phyloP scores from a whole-genome alignment of 2,113 vertebrate genomes.

The Cettia cetti region DNA sequence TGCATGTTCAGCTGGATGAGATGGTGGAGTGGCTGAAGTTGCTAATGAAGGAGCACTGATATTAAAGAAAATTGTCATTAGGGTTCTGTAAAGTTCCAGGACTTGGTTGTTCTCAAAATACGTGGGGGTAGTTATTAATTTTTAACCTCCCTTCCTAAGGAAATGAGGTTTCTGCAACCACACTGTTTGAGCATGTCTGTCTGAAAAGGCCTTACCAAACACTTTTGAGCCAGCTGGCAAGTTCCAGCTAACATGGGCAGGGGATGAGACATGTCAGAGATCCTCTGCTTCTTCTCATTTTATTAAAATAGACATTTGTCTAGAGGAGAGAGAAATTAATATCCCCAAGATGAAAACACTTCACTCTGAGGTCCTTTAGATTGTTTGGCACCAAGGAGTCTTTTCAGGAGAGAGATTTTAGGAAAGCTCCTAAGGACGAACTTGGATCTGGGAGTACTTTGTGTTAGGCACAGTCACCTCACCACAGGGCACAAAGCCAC shows the following conservation, averaged over 20 bases:
- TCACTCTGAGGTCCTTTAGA: not conserved
- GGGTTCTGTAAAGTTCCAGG: not conserved
- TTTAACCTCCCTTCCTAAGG: not conserved
- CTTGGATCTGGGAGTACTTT: not conserved
- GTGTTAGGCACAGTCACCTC: not conserved
- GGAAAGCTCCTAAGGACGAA: not conserved
- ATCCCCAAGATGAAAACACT: not conserved
- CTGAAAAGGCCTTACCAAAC: not conserved
- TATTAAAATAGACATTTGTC: not conserved
- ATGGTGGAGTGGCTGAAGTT: not conserved
- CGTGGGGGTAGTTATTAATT: not conserved
- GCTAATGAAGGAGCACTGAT: not conserved
- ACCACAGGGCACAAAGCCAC: slow-evolving; percentile 29
- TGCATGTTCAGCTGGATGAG: not conserved
- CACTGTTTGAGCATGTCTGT: not conserved
- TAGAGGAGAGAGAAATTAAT: not conserved
- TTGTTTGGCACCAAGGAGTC: not conserved
- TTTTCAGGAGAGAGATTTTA: not conserved
- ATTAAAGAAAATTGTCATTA: not conserved
- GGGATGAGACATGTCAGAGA: not conserved
- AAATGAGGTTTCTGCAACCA: slow-evolving; percentile 27
- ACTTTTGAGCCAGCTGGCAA: not conserved
- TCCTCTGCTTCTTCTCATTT: not conserved
- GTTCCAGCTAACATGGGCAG: not conserved
- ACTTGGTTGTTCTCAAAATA: not conserved